Evolutionary conservation across 2,113 vertebrate genomes (phyloP), one percentile per base, ranked within the genome.

Genomic region (Tamias sibiricus): DNA sequence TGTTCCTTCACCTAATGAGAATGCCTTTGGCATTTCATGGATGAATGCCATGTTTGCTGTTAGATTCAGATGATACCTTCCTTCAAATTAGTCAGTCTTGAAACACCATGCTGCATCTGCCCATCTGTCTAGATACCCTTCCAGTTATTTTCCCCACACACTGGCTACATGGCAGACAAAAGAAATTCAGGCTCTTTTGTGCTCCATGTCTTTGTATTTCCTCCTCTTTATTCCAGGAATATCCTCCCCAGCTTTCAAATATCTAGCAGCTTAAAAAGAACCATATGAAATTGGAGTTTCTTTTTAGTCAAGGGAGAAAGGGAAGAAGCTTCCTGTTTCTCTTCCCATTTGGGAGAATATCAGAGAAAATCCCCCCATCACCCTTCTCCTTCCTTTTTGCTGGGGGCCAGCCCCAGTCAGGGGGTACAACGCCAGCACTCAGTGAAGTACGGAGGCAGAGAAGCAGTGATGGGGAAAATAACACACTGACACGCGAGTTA

Each of bases 1-100:
- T 42, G 5, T 94, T 89, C 52, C 59, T 75, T 85, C 22, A 57
- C 72, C 87, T 71, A 72, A 66, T 89, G 88, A 96, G 62, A 92
- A 66, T 52, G 85, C 54, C 54, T 68, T 90, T 90, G 52, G 75
- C 75, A 59, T 83, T 92, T 92, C 47, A 66, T n/a, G 64, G 85
- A 62, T 94, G 85, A 47, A 52, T 69, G 79, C 19, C 77, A 68
- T 11, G 26, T 75, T 83, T 86, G 69, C 40, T 75, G 54, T 75
- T n/a, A 8, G 42, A 72, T 90, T 92, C 77, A 90, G 87, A 84
- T 62, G 93, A 94, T 42, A 77, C 28, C 49, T 83, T 86, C 83
- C 69, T 93, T 95, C 44, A 87, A 88, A 66, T 87, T 64, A 93
- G 75, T 64, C 57, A 68, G 57, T 57, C 87, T 91, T 64, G 49